Evolutionary conservation across 2,888 invertebrate genomes (phyloP).

Genomic region (Camponotus fellah): DNA sequence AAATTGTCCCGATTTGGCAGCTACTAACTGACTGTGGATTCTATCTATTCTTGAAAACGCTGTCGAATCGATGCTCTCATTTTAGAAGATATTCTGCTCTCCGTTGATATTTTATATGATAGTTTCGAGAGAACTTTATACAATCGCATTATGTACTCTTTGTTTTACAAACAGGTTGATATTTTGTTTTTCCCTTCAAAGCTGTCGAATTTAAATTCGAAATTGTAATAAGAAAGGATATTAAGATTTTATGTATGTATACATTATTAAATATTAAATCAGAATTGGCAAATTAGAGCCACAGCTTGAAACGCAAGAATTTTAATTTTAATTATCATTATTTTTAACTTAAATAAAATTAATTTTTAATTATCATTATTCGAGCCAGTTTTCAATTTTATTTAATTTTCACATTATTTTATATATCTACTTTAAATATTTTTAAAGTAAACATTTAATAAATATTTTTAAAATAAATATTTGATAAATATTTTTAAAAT

Average conservation of each 20-base stretch:
- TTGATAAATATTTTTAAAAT: no score
- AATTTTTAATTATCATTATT: no score
- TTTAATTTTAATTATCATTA: no score
- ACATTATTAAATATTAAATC: no score
- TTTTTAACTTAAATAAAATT: no score
- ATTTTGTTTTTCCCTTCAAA: neutral
- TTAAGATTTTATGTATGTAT: neutral
- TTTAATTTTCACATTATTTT: no score
- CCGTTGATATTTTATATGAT: neutral
- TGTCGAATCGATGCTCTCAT: slow-evolving; percentile 3
- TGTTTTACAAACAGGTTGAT: neutral
- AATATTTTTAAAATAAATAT: no score
- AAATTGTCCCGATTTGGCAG: slow-evolving; percentile 65
- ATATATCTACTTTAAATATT: no score
- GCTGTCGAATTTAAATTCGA: neutral
- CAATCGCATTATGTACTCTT: neutral
- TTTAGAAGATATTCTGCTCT: slow-evolving; percentile 26
- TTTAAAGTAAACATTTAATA: no score
- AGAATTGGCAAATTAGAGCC: no score
- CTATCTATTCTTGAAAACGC: slow-evolving; percentile 72
- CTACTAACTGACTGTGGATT: slow-evolving; percentile 68
- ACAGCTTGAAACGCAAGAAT: no score
- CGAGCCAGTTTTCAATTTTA: no score
- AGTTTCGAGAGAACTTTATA: neutral
- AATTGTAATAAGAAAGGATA: neutral